phyloP scores from a whole-genome alignment of 2,113 vertebrate genomes.

The Chloebia gouldiae region DNA sequence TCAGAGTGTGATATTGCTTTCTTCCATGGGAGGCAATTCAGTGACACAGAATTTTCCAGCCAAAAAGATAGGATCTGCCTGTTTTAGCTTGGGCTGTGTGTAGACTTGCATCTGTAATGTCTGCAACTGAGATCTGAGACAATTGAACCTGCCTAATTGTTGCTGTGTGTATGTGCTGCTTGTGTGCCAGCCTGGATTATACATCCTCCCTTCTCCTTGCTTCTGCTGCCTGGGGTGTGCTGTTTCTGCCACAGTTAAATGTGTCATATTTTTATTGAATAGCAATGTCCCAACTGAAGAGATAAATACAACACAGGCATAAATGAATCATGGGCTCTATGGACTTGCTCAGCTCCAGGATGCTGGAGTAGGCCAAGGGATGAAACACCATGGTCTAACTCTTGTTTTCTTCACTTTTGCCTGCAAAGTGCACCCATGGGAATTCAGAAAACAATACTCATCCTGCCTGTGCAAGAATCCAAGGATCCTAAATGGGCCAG shows the following conservation, averaged over 20 bases:
- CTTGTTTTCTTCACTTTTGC: neutral
- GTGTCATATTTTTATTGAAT: neutral
- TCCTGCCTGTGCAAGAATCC: neutral
- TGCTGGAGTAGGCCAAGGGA: neutral
- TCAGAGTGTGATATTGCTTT: neutral
- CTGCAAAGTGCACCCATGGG: neutral
- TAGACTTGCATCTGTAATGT: neutral
- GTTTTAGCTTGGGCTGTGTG: neutral
- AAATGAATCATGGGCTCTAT: neutral
- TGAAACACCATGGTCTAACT: neutral
- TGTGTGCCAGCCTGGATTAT: neutral
- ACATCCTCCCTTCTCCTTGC: neutral
- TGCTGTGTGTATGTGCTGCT: neutral
- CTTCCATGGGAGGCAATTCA: neutral
- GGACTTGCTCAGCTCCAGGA: neutral
- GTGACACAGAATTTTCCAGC: neutral
- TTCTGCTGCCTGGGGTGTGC: neutral
- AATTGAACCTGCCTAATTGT: neutral
- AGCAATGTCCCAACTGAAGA: neutral
- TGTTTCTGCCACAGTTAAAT: neutral
- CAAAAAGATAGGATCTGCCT: neutral
- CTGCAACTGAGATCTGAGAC: neutral
- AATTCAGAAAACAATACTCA: slow-evolving; percentile 5
- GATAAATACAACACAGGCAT: neutral
- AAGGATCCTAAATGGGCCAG: neutral